Base-by-base conservation (phyloP, 1,140 invertebrate species). In the Heliconius eleuchia region DNA sequence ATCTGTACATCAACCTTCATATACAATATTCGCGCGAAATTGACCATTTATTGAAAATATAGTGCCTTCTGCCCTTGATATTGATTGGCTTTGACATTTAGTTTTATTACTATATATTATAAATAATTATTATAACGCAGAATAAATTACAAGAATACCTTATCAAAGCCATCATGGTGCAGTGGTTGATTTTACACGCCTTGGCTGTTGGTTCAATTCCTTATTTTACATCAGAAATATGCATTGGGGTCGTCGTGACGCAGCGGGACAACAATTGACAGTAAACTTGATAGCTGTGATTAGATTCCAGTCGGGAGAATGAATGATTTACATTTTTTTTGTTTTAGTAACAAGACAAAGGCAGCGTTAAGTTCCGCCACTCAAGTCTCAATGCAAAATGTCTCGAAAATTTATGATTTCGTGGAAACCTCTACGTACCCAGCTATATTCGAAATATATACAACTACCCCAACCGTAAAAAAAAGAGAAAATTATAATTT, bases 21-120 rank as follows among this genome's bases (percentile, higher is more conserved):
- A 27, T 5, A 27, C 27, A 9, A 66, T 66, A 66, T 66, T 66
- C 23, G 60, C 13, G 27, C 13, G 60, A 66, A 66, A 66, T 30
- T 11, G 13, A 30, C 27, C 13, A 66, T 66, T 66, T 66, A 23
- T 30, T 66, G 4, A 66, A 66, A 13, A 23, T 66, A 66, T 66
- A 66, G 60, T 30, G 60, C 60, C 60, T 27, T 66, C n/a, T 66
- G 60, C 60, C 60, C 60, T 66, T 66, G 27, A 66, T 66, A 66
- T 66, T 30, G 60, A 66, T 66, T 66, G 60, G 11, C 60, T 66
- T 11, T 16, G 60, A 66, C 60, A 66, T 1, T 66, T 16, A 5
- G 23, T 27, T 66, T 66, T 66, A 66, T 66, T 66, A 18, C 60
- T 16, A 66, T 66, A 66, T 66, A 66, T 66, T 66, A 30, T 66